Evolutionary conservation across 2,888 invertebrate species (phyloP), one percentile per base, ranked within the genome.

Genomic region (Eupithecia exiguata): DNA sequence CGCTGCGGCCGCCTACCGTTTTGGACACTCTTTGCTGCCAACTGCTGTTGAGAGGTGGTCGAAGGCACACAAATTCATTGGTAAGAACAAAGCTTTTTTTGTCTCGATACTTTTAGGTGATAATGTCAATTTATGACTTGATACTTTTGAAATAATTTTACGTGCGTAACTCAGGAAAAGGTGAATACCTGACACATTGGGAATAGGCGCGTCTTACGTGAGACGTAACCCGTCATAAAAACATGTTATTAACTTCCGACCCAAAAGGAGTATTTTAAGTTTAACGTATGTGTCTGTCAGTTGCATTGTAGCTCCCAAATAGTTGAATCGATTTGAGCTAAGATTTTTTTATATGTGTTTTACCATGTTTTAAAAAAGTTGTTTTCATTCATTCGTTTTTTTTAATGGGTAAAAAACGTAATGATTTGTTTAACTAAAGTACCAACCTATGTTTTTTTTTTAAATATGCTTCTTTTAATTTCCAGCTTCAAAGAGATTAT

Each of bases 11-110:
- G 98, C 98, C 16, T 98, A 98, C 91, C 96, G 98, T 83, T 98
- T 98, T 83, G 98, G 98, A 0, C 98, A 98, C 88, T 98, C 98
- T 0, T 91, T 98, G 25, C 90, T 98, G 77, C 98, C 98, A 14
- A 98, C 98, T 1, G 97, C 98, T 36, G 97, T 98, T 6, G 98
- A 98, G 90, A 95, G 98, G 86, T 98, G 98, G 98, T 98, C 98
- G 72, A 98, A 98, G 92, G 98, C 98, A 36, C 98, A 98, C 89
- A 98, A 98, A 92, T 98, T 98, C 86, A 98, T 98, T 80, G 97
- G 97, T 97, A 94, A 94, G 82, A 72, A 70, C 10, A n/a, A n/a
- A 5, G n/a, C 9, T 49, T 10, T n/a, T 5, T 46, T 46, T 46
- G 46, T 1, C 46, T 18, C 1, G 0, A 18, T 46, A n/a, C 6